Conservation (phyloP, 1,140 invertebrate genomes). For the Neuroterus valhalla region DNA sequence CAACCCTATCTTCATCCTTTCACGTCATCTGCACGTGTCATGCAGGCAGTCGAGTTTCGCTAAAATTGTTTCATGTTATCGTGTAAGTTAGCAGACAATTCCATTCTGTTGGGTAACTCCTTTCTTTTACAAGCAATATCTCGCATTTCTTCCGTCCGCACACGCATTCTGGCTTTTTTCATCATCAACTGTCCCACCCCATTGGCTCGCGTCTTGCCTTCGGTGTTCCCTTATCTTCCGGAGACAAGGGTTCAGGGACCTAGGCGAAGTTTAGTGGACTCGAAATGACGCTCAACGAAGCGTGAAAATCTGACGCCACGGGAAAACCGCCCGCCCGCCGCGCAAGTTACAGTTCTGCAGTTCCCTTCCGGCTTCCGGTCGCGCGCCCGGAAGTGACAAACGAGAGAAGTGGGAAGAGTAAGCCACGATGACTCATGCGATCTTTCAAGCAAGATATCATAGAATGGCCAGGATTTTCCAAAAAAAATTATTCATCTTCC, state of each 20-base stretch:
- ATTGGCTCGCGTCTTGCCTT: neutral
- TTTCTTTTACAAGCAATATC: slow-evolving; percentile 10
- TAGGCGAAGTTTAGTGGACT: slow-evolving; percentile 43
- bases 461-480: too few relatives aligned
- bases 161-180: slow-evolving; percentile 5
- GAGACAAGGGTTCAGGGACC: slow-evolving; percentile 37
- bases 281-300: slow-evolving; percentile 47
- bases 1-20: neutral
- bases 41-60: slow-evolving; percentile 2
- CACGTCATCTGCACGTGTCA: slow-evolving; percentile 9
- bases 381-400: slow-evolving; percentile 37
- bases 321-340: slow-evolving; percentile 41
- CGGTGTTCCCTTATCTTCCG: slow-evolving; percentile 45
- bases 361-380: slow-evolving; percentile 15
- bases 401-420: slow-evolving; percentile 20
- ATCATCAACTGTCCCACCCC: neutral
- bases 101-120: slow-evolving; percentile 13
- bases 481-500: too few relatives aligned
- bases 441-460: neutral
- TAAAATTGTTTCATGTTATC: slow-evolving; percentile 27
- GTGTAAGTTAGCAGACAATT: neutral
- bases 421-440: neutral
- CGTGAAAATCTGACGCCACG: slow-evolving; percentile 40
- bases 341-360: neutral
- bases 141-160: slow-evolving; percentile 4